Base-by-base conservation (phyloP, 2,888 invertebrate species). In the Ariolimax columbianus region DNA sequence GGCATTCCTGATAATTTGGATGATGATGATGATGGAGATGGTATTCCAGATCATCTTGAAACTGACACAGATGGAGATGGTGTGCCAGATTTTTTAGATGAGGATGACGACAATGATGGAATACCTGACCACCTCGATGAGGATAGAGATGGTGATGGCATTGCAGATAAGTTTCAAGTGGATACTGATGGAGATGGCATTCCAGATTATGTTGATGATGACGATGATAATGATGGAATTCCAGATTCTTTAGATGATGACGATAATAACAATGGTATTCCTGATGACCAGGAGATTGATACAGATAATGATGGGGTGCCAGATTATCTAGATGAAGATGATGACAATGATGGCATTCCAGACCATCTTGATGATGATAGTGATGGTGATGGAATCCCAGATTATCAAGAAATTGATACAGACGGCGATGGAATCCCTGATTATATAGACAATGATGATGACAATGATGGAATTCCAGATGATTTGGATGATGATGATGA, bases 341-440 rank as follows among this genome's bases (percentile, higher is more conserved):
- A 91, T 88, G 91, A 93, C 85, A 91, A 91, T 40, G 91, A 92
- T 88, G 92, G 92, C 30, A 91, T 92, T 40, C 91, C 91, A 0
- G 91, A 92, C 83, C 86, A 90, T 70, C 77, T 89, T 14, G 91
- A 92, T 82, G 88, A 90, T 38, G 92, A 92, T 73, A 89, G 86
- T 68, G 91, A 92, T 79, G 89, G 89, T 14, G 91, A 92, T 86
- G 92, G 92, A 6, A 91, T 93, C 55, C 92, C 92, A 7, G 92
- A 83, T 63, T 77, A 51, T 38, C 82, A 79, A 66, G 75, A 73
- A 83, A 78, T 83, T 17, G 87, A 87, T 70, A 83, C 84, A 17
- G 92, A 92, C 88, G 92, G 92, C 23, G 93, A 94, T 88, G 93
- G 93, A 40, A 89, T 93, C 38, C 93, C 93, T 9, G 93, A 93